Conservation (phyloP, 2,888 invertebrate species). For the Agrochola macilenta region DNA sequence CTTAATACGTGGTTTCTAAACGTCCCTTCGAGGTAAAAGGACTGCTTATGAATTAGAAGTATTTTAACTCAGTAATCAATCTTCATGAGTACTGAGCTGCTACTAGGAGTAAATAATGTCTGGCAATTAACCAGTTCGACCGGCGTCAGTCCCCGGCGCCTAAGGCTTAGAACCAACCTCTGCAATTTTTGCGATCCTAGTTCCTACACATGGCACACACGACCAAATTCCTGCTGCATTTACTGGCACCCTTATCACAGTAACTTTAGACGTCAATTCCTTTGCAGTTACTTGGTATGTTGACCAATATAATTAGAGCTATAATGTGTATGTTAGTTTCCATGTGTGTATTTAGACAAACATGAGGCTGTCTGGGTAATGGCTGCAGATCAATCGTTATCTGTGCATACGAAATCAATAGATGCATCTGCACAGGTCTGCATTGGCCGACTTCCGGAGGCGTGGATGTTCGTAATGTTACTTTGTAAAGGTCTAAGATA, state of each 20-base stretch:
- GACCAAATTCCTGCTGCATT: slow-evolving; percentile 40
- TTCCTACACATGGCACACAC: slow-evolving; percentile 44
- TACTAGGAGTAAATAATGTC: slow-evolving; percentile 77
- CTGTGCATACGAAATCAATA: slow-evolving; percentile 70
- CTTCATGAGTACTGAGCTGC: slow-evolving; percentile 73
- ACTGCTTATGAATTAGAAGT: slow-evolving; percentile 70
- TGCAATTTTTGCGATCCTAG: slow-evolving; percentile 61
- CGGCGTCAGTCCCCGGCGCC: slow-evolving; percentile 74
- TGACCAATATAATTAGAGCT: slow-evolving; percentile 64
- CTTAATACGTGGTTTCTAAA: slow-evolving; percentile 59
- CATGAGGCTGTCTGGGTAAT: slow-evolving; percentile 62
- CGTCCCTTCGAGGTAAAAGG: slow-evolving; percentile 60
- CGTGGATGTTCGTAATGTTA: slow-evolving; percentile 53
- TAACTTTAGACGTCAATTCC: slow-evolving; percentile 30
- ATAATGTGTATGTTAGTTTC: slow-evolving; percentile 35
- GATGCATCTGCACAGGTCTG: slow-evolving; percentile 67
- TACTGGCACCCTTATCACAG: slow-evolving; percentile 33
- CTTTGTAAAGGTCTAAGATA: slow-evolving; percentile 52
- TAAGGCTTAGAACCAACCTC: slow-evolving; percentile 68
- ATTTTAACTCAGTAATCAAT: slow-evolving; percentile 77
- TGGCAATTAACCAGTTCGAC: slow-evolving; percentile 80
- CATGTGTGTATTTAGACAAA: slow-evolving; percentile 65
- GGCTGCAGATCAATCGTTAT: slow-evolving; percentile 69
- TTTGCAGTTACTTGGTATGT: slow-evolving; percentile 19
- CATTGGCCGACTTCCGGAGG: slow-evolving; percentile 67